Base-by-base conservation (phyloP, 2,113 vertebrate species). In the Diadophis punctatus region DNA sequence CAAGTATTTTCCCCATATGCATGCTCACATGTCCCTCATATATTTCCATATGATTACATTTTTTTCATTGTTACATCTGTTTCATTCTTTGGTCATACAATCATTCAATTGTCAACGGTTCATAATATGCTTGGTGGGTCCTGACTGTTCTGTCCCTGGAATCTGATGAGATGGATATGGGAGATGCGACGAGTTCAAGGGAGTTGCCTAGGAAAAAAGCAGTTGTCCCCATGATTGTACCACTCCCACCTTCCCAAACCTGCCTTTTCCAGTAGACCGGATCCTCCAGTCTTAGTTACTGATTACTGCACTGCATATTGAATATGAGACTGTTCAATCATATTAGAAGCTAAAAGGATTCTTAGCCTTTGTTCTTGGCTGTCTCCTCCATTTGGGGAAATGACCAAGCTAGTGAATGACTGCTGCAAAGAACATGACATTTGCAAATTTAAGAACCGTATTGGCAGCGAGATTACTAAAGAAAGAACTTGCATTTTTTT, bases 341-440 rank as follows among this genome's bases (percentile, higher is more conserved):
- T 92, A 80, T 51, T 91, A 74, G 93, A 30, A 46, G n/a, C 39
- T 90, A 30, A 88, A 74, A 84, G 87, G 55, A 48, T 87, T 48
- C 18, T 8, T 12, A 89, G 88, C 23, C 22, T 39, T 46, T 48
- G 53, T 46, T 49, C 12, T 30, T 27, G 23, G 4, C 39, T 60
- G 43, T 9, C 56, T 46, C 8, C 14, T 48, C 88, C 39, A 48
- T 23, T 30, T 12, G 23, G 27, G 25, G n/a, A 56, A 88, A 51
- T 43, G 7, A 53, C 34, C 39, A 55, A 56, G 53, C 88, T 46
- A 48, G 55, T 25, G 23, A 46, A 46, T 89, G 25, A 60, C 23
- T 89, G 25, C 5, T 27, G 22, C 10, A 43, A 58, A 58, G 53
- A 12, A 43, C 53, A 89, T 58, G 23, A 23, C 43, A 10, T 58